These are phyloP conservation scores for Protobothrops flavoviridis DNA, from an alignment of 2,113 vertebrate genomes.

Conservation along the genomic window DNA sequence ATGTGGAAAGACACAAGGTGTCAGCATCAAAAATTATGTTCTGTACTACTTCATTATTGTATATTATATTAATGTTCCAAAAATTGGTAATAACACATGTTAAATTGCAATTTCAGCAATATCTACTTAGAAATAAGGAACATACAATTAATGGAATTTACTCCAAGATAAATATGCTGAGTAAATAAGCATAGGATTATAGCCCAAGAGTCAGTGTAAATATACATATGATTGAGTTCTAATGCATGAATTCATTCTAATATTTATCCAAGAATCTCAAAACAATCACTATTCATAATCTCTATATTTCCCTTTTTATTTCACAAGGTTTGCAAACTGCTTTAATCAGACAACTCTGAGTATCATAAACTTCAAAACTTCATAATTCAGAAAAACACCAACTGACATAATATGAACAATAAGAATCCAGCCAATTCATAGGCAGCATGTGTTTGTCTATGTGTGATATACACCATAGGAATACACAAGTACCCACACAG, in stretches of 20 bases:
- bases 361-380: background rate
- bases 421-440: background rate
- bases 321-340: background rate
- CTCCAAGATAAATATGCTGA: background rate
- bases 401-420: background rate
- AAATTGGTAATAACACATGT: background rate
- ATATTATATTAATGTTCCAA: background rate
- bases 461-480: background rate
- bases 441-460: background rate
- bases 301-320: background rate
- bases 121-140: background rate
- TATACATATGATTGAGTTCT: background rate
- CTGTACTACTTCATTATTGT: background rate
- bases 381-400: background rate
- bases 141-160: background rate
- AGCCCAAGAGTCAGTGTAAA: background rate
- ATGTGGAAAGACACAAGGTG: background rate
- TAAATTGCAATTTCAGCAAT: background rate
- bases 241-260: background rate
- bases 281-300: background rate
- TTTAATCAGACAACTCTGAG: background rate
- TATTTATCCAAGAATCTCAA: background rate
- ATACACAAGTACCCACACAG: background rate
- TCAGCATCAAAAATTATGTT: background rate
- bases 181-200: background rate